These are phyloP conservation scores for Cheilosia variabilis DNA, from an alignment of 2,888 invertebrate genomes.

Conservation along the genomic window DNA sequence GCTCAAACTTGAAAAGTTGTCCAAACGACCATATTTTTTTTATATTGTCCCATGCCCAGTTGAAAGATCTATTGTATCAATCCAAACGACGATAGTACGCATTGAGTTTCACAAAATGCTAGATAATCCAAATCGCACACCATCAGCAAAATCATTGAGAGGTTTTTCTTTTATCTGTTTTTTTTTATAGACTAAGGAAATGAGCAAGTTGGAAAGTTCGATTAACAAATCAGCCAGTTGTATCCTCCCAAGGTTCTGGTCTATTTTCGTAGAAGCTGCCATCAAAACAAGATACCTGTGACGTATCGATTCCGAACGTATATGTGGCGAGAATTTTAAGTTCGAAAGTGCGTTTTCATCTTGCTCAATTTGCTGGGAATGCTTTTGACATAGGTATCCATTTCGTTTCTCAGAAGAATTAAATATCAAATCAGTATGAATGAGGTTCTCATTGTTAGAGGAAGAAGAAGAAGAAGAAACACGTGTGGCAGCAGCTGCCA, in stretches of 20 bases:
- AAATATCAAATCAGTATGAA: not conserved
- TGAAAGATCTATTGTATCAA: too few relatives aligned
- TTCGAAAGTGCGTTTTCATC: not conserved
- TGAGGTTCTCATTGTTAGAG: not conserved
- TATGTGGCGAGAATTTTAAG: not conserved
- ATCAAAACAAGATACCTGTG: not conserved
- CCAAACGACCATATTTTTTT: too few relatives aligned
- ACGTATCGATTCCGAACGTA: not conserved
- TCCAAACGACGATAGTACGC: too few relatives aligned
- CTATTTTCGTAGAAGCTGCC: not conserved
- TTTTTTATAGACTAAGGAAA: not conserved
- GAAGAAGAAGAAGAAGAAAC: not conserved
- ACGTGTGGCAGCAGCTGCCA: slow-evolving; percentile 8
- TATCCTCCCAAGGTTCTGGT: not conserved
- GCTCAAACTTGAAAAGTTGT: too few relatives aligned
- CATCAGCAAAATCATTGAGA: too few relatives aligned
- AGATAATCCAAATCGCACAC: too few relatives aligned
- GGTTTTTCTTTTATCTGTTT: too few relatives aligned
- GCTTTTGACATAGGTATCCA: not conserved
- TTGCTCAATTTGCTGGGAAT: not conserved
- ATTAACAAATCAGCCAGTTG: not conserved
- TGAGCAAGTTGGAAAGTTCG: not conserved
- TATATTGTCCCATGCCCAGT: too few relatives aligned
- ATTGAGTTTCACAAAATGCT: too few relatives aligned
- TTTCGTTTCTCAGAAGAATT: not conserved